Conservation (phyloP, 1,140 invertebrate species). For the Aphidius gifuensis region DNA sequence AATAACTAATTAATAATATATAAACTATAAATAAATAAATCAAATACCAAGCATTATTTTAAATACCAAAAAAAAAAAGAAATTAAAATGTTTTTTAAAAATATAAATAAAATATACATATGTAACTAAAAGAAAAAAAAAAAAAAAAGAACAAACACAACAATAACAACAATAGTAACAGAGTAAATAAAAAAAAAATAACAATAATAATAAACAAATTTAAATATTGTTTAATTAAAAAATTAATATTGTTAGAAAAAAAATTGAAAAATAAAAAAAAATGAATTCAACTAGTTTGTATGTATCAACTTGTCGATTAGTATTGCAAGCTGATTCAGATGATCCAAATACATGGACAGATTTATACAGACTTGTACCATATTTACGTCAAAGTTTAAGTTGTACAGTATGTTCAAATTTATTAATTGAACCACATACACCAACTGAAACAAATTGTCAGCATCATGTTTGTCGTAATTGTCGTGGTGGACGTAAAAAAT, state of each 20-base stretch:
- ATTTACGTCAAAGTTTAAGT: conserved; percentile 79
- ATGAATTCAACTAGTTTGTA: conserved; percentile 86
- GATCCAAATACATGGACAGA: conserved; percentile 74
- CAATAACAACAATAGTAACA: conserved; percentile 23
- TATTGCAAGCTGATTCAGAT: conserved; percentile 68
- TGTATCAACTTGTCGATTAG: conserved; percentile 76
- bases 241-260: not conserved
- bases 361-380: conserved; percentile 77
- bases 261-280: conserved; percentile 9
- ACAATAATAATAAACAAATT: conserved; percentile 4
- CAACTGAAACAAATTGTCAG: conserved; percentile 77
- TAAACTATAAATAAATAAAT: conserved; percentile 1
- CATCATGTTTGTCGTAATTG: conserved; percentile 84
- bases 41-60: not conserved
- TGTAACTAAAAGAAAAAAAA: too few species aligned
- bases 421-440: conserved; percentile 76
- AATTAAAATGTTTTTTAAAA: too few species aligned
- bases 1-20: conserved; percentile 4
- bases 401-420: conserved; percentile 86
- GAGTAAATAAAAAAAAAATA: not conserved
- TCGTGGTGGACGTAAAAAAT: conserved; percentile 77
- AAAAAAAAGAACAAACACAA: too few species aligned
- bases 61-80: too few species aligned
- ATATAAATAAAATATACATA: too few species aligned
- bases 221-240: not conserved